Evolutionary conservation across 2,113 vertebrate species (phyloP).

Genomic region (Colaptes auratus): DNA sequence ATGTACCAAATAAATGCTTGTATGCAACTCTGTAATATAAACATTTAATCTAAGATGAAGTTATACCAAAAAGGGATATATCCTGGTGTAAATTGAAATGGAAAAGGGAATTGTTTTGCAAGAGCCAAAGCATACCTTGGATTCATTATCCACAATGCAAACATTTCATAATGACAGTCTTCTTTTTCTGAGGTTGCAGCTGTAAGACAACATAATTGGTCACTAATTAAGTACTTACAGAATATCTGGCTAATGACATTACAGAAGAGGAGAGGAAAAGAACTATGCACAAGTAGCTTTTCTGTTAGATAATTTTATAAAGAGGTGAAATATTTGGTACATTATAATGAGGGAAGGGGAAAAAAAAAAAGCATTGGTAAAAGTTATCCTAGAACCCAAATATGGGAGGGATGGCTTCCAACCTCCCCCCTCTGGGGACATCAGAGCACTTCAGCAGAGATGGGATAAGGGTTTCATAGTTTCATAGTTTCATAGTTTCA

Average conservation of each 20-base stretch:
- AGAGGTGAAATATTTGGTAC: background rate
- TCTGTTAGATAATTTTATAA: background rate
- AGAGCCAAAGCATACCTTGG: background rate
- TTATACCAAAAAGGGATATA: background rate
- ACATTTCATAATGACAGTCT: background rate
- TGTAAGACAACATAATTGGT: background rate
- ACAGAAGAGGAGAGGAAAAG: background rate
- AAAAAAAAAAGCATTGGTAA: background rate
- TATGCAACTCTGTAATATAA: background rate
- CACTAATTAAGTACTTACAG: background rate
- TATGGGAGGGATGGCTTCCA: background rate
- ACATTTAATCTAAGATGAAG: background rate
- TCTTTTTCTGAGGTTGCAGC: background rate
- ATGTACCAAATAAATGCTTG: background rate
- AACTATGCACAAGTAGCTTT: background rate
- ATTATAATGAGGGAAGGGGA: background rate
- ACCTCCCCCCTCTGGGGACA: background rate
- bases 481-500: too few species aligned
- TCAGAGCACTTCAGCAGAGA: background rate
- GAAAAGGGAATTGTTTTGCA: background rate
- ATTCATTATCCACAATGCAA: background rate
- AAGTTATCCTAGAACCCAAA: background rate
- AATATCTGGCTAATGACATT: background rate
- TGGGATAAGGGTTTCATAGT: background rate
- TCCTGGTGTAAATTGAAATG: background rate